Evolutionary conservation across 1,140 invertebrate genomes (phyloP).

Genomic region (Nautilus pompilius): DNA sequence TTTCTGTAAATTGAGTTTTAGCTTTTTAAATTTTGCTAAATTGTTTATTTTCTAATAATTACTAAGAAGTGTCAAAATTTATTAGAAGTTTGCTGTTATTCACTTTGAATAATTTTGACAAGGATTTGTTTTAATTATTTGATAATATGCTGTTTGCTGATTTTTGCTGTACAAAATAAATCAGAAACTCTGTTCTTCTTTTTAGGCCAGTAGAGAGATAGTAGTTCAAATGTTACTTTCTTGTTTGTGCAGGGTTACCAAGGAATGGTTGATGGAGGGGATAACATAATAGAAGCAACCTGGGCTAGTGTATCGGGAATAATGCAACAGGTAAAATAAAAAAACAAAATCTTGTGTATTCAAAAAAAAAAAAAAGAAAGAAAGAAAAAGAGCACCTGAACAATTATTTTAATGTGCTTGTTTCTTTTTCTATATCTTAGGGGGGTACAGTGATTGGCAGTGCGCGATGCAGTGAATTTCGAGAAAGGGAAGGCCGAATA

Average conservation of each 20-base stretch:
- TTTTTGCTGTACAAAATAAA: no score
- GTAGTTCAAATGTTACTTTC: neutral
- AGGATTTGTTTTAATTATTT: no score
- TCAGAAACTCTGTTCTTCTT: no score
- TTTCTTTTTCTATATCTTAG: conserved; percentile 47
- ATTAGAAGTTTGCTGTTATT: no score
- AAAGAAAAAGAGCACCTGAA: neutral
- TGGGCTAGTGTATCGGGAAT: conserved; percentile 99
- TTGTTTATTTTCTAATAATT: no score
- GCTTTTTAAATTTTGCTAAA: no score
- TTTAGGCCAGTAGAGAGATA: no score
- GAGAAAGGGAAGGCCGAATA: conserved; percentile 77
- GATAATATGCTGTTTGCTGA: no score
- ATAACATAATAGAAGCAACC: conserved; percentile 89
- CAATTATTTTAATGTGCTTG: neutral
- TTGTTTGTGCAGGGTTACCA: conserved; percentile 75
- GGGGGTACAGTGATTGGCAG: conserved; percentile 99
- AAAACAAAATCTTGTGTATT: neutral
- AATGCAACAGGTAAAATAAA: conserved; percentile 77
- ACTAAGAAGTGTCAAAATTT: no score
- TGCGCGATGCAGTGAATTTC: conserved; percentile 90
- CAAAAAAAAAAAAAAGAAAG: neutral
- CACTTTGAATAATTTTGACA: no score
- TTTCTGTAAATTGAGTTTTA: no score
- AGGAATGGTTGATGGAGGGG: conserved; percentile 98